phyloP scores from a whole-genome alignment of 2,888 invertebrate genomes.

The Germaria angustata region DNA sequence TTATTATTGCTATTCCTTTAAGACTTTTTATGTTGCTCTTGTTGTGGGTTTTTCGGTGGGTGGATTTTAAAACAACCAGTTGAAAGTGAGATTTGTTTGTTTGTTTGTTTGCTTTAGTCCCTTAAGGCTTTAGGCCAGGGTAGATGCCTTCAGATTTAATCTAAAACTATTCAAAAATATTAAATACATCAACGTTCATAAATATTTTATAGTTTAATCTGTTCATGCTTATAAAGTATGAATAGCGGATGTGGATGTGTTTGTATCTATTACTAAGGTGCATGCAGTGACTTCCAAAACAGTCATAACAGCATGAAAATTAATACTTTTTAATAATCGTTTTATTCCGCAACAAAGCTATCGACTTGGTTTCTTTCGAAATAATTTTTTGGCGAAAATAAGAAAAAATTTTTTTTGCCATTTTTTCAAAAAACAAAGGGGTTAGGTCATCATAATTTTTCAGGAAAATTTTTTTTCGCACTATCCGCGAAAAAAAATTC shows the following conservation, averaged over 20 bases:
- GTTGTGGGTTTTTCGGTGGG: background rate
- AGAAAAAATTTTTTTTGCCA: too few species aligned
- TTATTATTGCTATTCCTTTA: constrained; percentile 15
- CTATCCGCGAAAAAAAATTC: too few species aligned
- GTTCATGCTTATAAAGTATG: background rate
- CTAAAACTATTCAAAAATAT: constrained; percentile 45
- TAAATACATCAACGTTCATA: background rate
- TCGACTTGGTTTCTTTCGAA: too few species aligned
- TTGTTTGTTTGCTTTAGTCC: constrained; percentile 39
- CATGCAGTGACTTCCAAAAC: background rate
- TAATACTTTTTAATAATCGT: too few species aligned
- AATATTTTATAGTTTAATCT: constrained; percentile 40
- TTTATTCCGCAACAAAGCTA: too few species aligned
- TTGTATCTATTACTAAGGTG: background rate
- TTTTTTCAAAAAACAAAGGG: too few species aligned
- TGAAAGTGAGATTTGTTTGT: background rate
- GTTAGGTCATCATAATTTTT: too few species aligned
- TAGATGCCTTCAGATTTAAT: constrained; percentile 31
- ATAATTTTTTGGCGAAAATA: too few species aligned
- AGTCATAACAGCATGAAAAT: too few species aligned
- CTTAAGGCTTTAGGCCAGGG: constrained; percentile 50
- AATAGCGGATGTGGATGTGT: too few species aligned
- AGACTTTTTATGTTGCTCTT: background rate
- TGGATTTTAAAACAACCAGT: constrained; percentile 6
- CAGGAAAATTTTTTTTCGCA: too few species aligned